Base-by-base conservation (phyloP, 1,140 invertebrate species). In the Steinernema khuongi region DNA sequence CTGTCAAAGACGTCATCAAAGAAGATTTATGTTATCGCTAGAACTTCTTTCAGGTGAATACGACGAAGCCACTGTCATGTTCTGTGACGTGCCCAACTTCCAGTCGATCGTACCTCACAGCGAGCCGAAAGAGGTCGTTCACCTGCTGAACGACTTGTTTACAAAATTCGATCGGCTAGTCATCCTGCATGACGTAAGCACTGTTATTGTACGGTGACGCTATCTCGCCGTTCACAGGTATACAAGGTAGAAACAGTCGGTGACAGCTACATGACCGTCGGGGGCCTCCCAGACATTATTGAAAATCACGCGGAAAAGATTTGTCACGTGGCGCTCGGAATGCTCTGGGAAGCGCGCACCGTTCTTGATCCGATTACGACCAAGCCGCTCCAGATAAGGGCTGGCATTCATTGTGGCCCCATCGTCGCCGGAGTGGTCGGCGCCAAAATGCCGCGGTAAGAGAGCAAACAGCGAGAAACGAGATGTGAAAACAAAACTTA, bases 261-360 rank as follows among this genome's bases (percentile, higher is more conserved):
- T 79, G 96, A 98, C 87, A 97, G 97, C 86, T 99, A 98, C 86
- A 97, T 99, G 95, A 94, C 94, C 0, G 94, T 97, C 1, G 96
- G 94, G 79, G 96, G 96, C 22, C 88, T 98, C 67, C 96, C 96
- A 0, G 94, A 97, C 83, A 91, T 91, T 18, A 94, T 93, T 86
- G 89, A 90, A 74, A 91, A 90, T 67, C 96, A 99, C 85, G 94
- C 95, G 26, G 90, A 91, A 80, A 94, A 93, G 84, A 96, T 99
- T 80, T 94, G 92, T 0, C 89, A 91, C 67, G 88, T 98, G 19
- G 94, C 94, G 1, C 86, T 97, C 17, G 94, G 82, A 33, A 85
- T 84, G 81, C 33, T 84, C 26, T 85, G 81, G 80, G 82, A 85
- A 69, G 83, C 83, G n/a, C 73, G 83, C n/a, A 75, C 75, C 14